Evolutionary conservation across 2,113 vertebrate species (phyloP), one percentile per base, ranked within the genome.

Genomic region (Larimichthys polyactis): DNA sequence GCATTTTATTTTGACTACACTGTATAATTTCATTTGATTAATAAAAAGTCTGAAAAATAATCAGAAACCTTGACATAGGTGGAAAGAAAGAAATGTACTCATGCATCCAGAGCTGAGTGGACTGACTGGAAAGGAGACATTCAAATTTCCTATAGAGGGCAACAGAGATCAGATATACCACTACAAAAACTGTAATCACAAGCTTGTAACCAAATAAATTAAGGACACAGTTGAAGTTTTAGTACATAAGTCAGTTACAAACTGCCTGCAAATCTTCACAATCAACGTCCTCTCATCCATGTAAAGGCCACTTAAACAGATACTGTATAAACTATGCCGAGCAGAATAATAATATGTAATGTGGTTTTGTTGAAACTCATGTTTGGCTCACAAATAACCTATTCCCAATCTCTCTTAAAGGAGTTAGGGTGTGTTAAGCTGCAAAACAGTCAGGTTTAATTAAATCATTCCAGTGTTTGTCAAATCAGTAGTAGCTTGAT

Each of bases 21-120:
- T 20, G 9, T 20, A 19, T 36, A 64, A 14, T 68, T n/a, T 54
- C 4, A 51, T 62, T 46, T 4, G 4, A 40, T 49, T 7, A 69
- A 78, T 77, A 75, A 83, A 65, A 49, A 44, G 14, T 17, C 27
- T 67, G 19, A 5, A 43, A 19, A 54, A 36, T 20, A 15, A 36
- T 54, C 22, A 36, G 2, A 68, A 32, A 59, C 5, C 12, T 40
- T 40, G 36, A 40, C 22, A 46, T 5, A 46, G 0, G 4, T 7
- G 3, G 11, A 43, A 54, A 51, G 19, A 43, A 63, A 44, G 2
- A n/a, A 29, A 36, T 20, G 11, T 62, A 2, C 27, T 64, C 10
- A 7, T 22, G 12, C 12, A 36, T 36, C 29, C 29, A 32, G 27
- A 62, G 10, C 17, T 62, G 10, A 40, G 16, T 36, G 59, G 19